A percentile compares a stretch with the other conserved stretches of the same genome.
Conservation (phyloP, 2,797 vertebrate genomes). For the Hephaestus fuliginosus region DNA sequence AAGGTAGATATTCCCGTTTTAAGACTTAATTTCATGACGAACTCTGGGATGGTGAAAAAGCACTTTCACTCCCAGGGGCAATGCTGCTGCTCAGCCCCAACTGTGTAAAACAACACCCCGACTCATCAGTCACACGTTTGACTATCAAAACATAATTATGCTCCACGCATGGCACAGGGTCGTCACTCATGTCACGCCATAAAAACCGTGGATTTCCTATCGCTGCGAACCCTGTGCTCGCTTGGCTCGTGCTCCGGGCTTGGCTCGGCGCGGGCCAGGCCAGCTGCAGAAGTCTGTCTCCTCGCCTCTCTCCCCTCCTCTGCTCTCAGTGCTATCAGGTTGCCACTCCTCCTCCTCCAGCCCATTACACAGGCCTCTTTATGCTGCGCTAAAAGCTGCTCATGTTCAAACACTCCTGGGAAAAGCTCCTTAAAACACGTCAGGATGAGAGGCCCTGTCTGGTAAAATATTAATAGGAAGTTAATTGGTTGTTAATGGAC, state of each 20-base stretch:
- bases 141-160: constrained; percentile 60
- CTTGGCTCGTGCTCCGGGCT: constrained; percentile 44
- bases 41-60: neutral
- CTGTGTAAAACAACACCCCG: constrained; percentile 38
- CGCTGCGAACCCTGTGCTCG: constrained; percentile 27
- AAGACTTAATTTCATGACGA: constrained; percentile 32
- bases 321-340: constrained; percentile 84
- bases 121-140: constrained; percentile 49
- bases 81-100: constrained; percentile 40
- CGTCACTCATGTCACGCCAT: constrained; percentile 63
- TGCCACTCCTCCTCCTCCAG: constrained; percentile 83
- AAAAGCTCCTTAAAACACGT: constrained; percentile 85
- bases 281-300: constrained; percentile 82
- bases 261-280: constrained; percentile 55
- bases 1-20: constrained; percentile 44
- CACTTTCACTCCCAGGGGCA: constrained; percentile 7
- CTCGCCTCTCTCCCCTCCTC: constrained; percentile 65
- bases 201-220: constrained; percentile 68
- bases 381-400: constrained; percentile 88
- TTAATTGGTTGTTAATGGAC: constrained; percentile 89
- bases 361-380: constrained; percentile 88
- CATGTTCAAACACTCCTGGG: constrained; percentile 88
- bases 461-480: constrained; percentile 89
- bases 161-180: constrained; percentile 43
- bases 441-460: constrained; percentile 85